Base-by-base conservation (phyloP, 2,797 vertebrate genomes). In the Melanotaenia nigrans region DNA sequence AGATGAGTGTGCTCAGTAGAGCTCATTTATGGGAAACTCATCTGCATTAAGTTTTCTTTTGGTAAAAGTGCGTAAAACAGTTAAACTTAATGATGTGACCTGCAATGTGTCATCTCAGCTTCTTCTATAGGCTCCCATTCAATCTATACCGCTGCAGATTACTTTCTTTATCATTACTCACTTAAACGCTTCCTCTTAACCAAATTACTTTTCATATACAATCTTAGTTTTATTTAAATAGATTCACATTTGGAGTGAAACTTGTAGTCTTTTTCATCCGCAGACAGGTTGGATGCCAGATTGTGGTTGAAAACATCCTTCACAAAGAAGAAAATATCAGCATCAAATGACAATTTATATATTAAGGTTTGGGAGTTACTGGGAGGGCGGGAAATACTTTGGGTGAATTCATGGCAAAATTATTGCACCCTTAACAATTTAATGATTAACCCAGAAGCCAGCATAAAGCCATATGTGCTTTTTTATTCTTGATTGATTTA, bases 401-500 rank as follows among this genome's bases (percentile, higher is more conserved):
- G 65, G 75, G 58, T 73, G 33, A 68, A 77, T 73, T 73, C 54
- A 64, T 47, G 45, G 51, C 22, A 71, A 42, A 75, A 77, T 79
- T 66, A 70, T 66, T 88, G 22, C 73, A 22, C 53, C 35, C 33
- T 1, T 67, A 59, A 32, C 12, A 61, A 59, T 85, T 74, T 80
- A 76, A 81, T 75, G 62, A 84, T 85, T 71, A 76, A 74, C 71
- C 55, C 65, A 72, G 78, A 74, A 87, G 75, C 65, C 72, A 79
- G 24, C 9, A 65, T 67, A 30, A 36, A 78, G 76, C 45, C 67
- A 58, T 71, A 77, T 78, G 45, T 90, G 86, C 10, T 78, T 87
- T 60, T 53, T 77, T 66, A 78, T 80, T 73, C 49, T 53, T 60
- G 63, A 83, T 57, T 86, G 83, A 90, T 87, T 87, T 85, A 87